Conservation (phyloP, 2,888 invertebrate species). For the Ernsta delagoae region DNA sequence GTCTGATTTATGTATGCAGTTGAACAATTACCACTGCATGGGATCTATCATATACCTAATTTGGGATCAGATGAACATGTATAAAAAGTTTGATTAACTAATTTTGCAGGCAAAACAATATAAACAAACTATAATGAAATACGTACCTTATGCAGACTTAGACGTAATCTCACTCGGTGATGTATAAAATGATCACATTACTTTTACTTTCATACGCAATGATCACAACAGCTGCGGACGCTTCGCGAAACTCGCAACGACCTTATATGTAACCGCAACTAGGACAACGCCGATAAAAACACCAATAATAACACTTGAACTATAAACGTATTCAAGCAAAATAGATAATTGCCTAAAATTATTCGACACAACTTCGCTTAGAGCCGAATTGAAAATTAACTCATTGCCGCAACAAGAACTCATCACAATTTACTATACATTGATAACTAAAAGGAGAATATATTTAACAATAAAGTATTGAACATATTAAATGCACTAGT, state of each 20-base stretch:
- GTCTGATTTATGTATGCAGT: too few species aligned
- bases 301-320: constrained; percentile 52
- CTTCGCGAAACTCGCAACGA: constrained; percentile 39
- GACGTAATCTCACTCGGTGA: constrained; percentile 44
- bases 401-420: constrained; percentile 80
- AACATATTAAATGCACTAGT: too few species aligned
- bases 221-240: constrained; percentile 20
- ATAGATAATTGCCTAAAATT: constrained; percentile 64
- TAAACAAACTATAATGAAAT: background rate
- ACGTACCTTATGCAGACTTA: constrained; percentile 55
- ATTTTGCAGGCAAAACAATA: too few species aligned
- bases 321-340: constrained; percentile 60
- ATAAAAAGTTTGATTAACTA: too few species aligned
- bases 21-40: too few species aligned
- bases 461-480: constrained; percentile 41
- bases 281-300: constrained; percentile 53
- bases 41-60: too few species aligned
- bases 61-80: too few species aligned
- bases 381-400: constrained; percentile 69
- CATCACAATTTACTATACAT: constrained; percentile 63
- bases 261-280: constrained; percentile 49
- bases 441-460: constrained; percentile 44
- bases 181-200: constrained; percentile 52
- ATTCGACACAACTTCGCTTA: constrained; percentile 67
- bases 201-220: constrained; percentile 54